Conservation (phyloP, 2,888 invertebrate species). For the Phengaris alcon region DNA sequence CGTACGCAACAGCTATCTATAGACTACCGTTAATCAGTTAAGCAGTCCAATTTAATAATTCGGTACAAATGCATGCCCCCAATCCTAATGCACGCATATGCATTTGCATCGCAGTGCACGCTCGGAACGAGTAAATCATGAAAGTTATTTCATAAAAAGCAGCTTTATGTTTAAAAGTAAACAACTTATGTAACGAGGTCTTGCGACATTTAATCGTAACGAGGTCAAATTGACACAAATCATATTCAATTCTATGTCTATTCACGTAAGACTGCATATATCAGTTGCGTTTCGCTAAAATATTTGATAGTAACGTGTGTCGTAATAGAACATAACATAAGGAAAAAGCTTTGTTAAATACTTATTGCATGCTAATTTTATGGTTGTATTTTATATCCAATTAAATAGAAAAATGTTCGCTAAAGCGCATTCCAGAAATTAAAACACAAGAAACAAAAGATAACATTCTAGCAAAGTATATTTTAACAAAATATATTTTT, state of each 20-base stretch:
- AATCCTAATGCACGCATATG: slow-evolving; percentile 2
- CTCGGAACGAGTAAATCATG: slow-evolving; percentile 4
- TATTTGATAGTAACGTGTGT: neutral
- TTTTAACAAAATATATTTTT: neutral
- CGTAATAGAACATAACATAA: neutral
- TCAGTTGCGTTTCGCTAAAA: slow-evolving; percentile 7
- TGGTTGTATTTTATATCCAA: neutral
- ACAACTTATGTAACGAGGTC: slow-evolving; percentile 23
- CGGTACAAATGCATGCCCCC: neutral
- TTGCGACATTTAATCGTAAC: slow-evolving; percentile 21
- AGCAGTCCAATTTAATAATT: neutral
- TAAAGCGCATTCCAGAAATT: neutral
- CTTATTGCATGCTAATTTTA: neutral
- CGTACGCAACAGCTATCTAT: neutral
- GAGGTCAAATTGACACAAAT: slow-evolving; percentile 19
- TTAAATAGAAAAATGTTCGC: neutral
- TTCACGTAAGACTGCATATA: slow-evolving; percentile 3
- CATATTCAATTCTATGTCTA: slow-evolving; percentile 9
- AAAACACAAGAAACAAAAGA: neutral
- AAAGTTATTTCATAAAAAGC: slow-evolving; percentile 10
- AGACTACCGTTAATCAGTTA: neutral
- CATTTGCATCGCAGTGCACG: neutral
- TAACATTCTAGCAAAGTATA: neutral
- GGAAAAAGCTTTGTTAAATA: neutral
- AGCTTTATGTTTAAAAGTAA: slow-evolving; percentile 14